These are phyloP conservation scores for Amblyopsis hoosieri DNA, from an alignment of 2,797 vertebrate species.

Conservation along the genomic window DNA sequence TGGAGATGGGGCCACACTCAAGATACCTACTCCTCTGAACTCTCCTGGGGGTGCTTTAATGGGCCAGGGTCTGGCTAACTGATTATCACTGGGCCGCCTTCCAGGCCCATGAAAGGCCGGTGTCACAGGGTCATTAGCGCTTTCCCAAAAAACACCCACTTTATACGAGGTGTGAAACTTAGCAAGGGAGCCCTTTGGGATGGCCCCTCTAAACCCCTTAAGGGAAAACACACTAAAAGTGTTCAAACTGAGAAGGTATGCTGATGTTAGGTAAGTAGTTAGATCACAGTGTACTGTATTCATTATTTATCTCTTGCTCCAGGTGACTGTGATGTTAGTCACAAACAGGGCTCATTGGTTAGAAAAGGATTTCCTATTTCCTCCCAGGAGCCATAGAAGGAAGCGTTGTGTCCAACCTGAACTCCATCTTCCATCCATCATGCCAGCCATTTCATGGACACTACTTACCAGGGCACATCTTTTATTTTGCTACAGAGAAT, in stretches of 20 bases:
- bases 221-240: conserved; percentile 9
- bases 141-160: conserved; percentile 21
- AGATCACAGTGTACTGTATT: neutral
- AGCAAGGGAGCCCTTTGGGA: conserved; percentile 12
- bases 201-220: conserved; percentile 9
- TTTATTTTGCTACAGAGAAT: conserved; percentile 32
- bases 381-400: conserved; percentile 34
- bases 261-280: neutral
- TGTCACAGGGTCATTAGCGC: conserved; percentile 47
- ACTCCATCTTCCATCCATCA: conserved; percentile 33
- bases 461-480: conserved; percentile 37
- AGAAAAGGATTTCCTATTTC: conserved; percentile 60
- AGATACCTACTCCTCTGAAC: conserved; percentile 57
- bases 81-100: conserved; percentile 23
- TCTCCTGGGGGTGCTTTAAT: conserved; percentile 64
- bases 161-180: conserved; percentile 51
- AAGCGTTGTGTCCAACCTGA: conserved; percentile 21
- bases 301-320: conserved; percentile 5
- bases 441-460: conserved; percentile 40
- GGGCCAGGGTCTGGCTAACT: conserved; percentile 44
- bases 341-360: conserved; percentile 28
- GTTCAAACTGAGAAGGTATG: neutral
- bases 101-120: conserved; percentile 26
- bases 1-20: conserved; percentile 44
- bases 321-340: conserved; percentile 30